Evolutionary conservation across 2,797 vertebrate species (phyloP), one percentile per base, ranked within the genome.

Genomic region (Characodon lateralis): DNA sequence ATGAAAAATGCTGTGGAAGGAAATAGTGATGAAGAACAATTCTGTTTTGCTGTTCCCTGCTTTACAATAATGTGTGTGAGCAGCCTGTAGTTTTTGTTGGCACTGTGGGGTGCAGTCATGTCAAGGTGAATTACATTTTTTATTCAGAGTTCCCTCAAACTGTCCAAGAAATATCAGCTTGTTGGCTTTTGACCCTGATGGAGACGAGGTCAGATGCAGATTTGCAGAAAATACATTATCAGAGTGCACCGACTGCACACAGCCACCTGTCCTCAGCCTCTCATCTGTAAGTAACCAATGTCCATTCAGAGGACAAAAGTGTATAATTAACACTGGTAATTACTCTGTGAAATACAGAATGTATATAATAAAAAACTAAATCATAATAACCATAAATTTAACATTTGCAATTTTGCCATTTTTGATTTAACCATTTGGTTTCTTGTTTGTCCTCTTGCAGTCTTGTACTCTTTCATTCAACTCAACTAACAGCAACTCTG

Each of bases 111-210:
- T 46, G 6, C 9, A 10, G 43, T 46, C 6, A 46, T 46, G 6
- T 7, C 43, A 46, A 46, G 9, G 6, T 46, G 43, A 46, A 7
- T 46, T 46, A 46, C 7, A 46, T 46, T 46, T 46, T 46, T 46
- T 46, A 46, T 46, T 46, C 56, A 91, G 88, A 80, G 77, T 89
- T 76, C 83, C 86, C 59, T 81, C 73, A 24, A 90, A 88, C 81
- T 89, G 86, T 81, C 20, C 0, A 73, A 87, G 77, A 72, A 68
- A 83, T 41, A 65, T 86, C 48, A 43, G 26, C 50, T 69, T 91
- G 71, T 28, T 89, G 81, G 59, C 76, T 0, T 87, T 89, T 71
- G 89, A 91, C 65, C 74, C 88, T 0, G 89, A 91, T 0, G 88
- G 88, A 48, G 88, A 89, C 1, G 0, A 58, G 14, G 85, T 89